A percentile compares a stretch with the other conserved stretches of the same genome.
Evolutionary conservation across 2,797 vertebrate species (phyloP).

Genomic region (Microcaecilia unicolor): DNA sequence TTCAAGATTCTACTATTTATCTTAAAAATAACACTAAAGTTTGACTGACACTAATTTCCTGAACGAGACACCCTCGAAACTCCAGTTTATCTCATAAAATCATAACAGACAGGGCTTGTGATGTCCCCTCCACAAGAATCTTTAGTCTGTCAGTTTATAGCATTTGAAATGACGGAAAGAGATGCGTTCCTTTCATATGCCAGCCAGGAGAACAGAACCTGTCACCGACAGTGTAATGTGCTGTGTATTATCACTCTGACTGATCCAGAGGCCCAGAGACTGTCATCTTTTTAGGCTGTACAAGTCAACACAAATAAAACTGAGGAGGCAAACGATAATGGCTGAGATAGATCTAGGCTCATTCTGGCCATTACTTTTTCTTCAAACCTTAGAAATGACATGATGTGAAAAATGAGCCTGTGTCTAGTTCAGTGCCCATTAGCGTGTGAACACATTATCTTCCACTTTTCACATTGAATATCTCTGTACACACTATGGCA

Average conservation of each 20-base stretch:
- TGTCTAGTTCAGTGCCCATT: constrained; percentile 97
- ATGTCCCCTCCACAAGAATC: constrained; percentile 73
- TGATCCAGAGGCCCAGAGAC: constrained; percentile 80
- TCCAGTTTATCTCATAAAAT: constrained; percentile 82
- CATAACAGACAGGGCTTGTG: constrained; percentile 95
- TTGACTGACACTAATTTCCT: constrained; percentile 97
- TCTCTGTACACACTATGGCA: constrained; percentile 68
- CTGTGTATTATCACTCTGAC: constrained; percentile 89
- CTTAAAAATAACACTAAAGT: constrained; percentile 68
- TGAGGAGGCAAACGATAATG: constrained; percentile 84
- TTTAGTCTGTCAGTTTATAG: constrained; percentile 94
- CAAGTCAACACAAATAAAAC: constrained; percentile 99
- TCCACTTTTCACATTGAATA: constrained; percentile 84
- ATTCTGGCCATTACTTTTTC: constrained; percentile 91
- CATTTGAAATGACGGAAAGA: constrained; percentile 88
- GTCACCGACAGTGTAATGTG: constrained; percentile 80
- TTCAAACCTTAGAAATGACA: constrained; percentile 96
- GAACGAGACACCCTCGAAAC: constrained; percentile 84
- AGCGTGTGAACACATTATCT: constrained; percentile 96
- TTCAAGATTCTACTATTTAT: constrained; percentile 65
- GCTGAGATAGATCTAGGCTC: constrained; percentile 83
- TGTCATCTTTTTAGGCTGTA: constrained; percentile 92
- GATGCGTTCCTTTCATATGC: constrained; percentile 73
- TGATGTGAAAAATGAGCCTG: constrained; percentile 98
- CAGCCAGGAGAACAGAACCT: constrained; percentile 81